Percentiles rank a stretch among this genome's conserved stretches.
phyloP scores from a whole-genome alignment of 2,113 vertebrate species.

The Gymnobelideus leadbeateri region DNA sequence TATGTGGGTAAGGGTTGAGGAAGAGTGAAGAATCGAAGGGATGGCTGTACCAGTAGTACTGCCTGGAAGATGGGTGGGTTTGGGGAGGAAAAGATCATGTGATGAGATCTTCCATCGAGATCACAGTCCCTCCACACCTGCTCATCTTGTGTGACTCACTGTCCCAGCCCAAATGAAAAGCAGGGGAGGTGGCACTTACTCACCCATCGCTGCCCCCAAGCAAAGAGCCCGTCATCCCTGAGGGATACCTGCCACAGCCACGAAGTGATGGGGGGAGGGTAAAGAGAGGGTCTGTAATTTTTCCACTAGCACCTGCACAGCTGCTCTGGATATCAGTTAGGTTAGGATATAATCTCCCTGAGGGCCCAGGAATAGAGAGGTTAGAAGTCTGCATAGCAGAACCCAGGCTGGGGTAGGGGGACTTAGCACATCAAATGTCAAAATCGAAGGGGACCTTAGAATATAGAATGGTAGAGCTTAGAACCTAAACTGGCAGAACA shows the following conservation, averaged over 20 bases:
- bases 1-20: background rate
- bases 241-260: background rate
- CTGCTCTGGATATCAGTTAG: background rate
- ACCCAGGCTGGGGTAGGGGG: background rate
- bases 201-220: background rate
- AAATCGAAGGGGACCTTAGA: background rate
- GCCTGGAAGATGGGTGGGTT: background rate
- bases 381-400: background rate
- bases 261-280: background rate
- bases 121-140: background rate
- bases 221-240: background rate
- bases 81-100: background rate
- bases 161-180: background rate
- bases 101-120: background rate
- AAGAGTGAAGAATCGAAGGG: background rate
- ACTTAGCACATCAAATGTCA: background rate
- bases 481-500: background rate
- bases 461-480: background rate
- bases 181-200: background rate
- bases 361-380: background rate
- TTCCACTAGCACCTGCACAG: background rate
- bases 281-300: background rate
- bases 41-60: background rate
- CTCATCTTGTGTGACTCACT: background rate
- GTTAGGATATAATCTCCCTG: background rate